Base-by-base conservation (phyloP, 1,140 invertebrate species). In the Orchestia grillus region DNA sequence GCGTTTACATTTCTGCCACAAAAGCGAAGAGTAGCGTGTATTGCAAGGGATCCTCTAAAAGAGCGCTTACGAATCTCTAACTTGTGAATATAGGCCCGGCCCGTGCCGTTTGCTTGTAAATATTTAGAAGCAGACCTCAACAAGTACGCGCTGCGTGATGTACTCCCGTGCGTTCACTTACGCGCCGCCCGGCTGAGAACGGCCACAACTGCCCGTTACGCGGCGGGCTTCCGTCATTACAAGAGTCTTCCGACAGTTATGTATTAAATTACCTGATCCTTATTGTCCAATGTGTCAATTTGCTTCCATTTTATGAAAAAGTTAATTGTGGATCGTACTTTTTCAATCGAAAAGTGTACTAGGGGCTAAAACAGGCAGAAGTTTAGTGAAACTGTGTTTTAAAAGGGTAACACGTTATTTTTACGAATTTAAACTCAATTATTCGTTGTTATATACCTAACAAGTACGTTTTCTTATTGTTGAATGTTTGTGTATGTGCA, bases 61-160 rank as follows among this genome's bases (percentile, higher is more conserved):
- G 62, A 77, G 15, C 62, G 62, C 62, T 77, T 77, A 77, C 62
- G 62, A 19, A 77, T 77, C 62, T 77, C 62, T 77, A 77, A 77
- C 15, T 23, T 77, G 62, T 77, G 62, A 77, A 77, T 77, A 77
- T 36, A 36, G 28, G 62, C 62, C 28, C 88, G 41, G 41, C 88
- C 42, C 88, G 88, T 90, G 88, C 88, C 88, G 88, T 90, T 44
- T 90, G 88, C 88, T 90, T 90, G 88, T 90, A 90, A 90, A 90
- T 90, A 90, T 90, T 90, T 90, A 90, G 88, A 90, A 28, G 88
- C 41, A 90, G 88, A 90, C n/a, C 88, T 90, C 88, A 42, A 90
- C 88, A 90, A 41, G 88, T 16, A 90, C 15, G 62, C 47, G 36
- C n/a, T 43, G 41, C 41, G n/a, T 90, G 88, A 90, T 90, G 88